A percentile compares a stretch with the other conserved stretches of the same genome.
These are phyloP conservation scores for Diadegma fenestrale DNA, from an alignment of 2,888 invertebrate genomes.

Conservation along the genomic window DNA sequence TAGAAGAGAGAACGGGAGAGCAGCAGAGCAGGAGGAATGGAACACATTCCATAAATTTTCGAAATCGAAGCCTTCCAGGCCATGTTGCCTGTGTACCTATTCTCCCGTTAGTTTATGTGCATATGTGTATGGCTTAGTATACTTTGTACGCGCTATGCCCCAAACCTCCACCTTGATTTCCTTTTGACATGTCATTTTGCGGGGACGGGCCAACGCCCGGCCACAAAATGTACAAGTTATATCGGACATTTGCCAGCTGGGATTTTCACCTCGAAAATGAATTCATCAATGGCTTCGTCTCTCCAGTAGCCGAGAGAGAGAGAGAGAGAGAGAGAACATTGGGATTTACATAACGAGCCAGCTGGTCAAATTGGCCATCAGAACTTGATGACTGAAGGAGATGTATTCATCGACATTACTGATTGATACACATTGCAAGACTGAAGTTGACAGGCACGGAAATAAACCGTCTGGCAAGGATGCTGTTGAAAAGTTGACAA, in stretches of 20 bases:
- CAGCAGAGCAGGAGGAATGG: conserved; percentile 17
- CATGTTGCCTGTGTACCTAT: neutral
- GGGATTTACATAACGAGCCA: conserved; percentile 39
- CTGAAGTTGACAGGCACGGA: neutral
- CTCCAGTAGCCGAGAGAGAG: neutral
- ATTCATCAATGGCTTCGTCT: conserved; percentile 45
- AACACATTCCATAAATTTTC: conserved; percentile 52
- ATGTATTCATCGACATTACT: neutral
- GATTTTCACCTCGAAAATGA: conserved; percentile 51
- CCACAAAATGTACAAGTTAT: conserved; percentile 29
- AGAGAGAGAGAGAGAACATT: neutral
- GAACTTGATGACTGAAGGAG: neutral
- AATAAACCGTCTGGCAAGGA: neutral
- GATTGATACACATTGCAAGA: neutral
- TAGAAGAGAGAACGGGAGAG: conserved; percentile 59
- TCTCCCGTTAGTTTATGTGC: neutral
- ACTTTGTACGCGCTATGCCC: conserved; percentile 40
- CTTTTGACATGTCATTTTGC: conserved; percentile 29
- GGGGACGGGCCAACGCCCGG: conserved; percentile 10
- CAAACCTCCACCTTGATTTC: conserved; percentile 43
- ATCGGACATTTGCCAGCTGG: conserved; percentile 45
- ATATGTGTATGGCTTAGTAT: conserved; percentile 23
- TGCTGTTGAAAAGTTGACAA: neutral
- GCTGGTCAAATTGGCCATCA: conserved; percentile 6
- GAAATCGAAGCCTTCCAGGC: conserved; percentile 50